Conservation (phyloP, 2,888 invertebrate genomes). For the Cactoblastis cactorum region DNA sequence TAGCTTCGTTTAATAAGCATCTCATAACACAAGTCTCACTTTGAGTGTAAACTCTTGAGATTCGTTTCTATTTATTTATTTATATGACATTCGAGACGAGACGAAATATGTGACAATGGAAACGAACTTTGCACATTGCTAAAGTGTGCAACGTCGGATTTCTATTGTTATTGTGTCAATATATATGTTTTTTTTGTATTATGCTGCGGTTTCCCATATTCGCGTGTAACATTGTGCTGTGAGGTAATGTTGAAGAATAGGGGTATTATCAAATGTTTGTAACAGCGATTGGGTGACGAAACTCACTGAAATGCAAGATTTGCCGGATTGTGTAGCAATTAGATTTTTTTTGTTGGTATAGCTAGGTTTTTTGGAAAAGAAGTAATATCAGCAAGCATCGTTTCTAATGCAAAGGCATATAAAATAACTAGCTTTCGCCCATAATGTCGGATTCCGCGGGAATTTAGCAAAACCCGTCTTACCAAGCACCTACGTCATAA, state of each 20-base stretch:
- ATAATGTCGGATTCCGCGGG: too few species aligned
- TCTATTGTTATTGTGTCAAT: conserved; percentile 55
- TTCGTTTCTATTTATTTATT: too few species aligned
- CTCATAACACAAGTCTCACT: background rate
- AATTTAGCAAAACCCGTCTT: too few species aligned
- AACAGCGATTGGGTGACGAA: conserved; percentile 38
- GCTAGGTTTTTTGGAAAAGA: background rate
- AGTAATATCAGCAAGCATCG: too few species aligned
- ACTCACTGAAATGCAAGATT: conserved; percentile 13
- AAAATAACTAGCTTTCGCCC: too few species aligned
- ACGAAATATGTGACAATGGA: conserved; percentile 21
- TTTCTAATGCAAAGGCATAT: too few species aligned
- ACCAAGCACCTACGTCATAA: too few species aligned
- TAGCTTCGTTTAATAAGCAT: too few species aligned
- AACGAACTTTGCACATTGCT: conserved; percentile 28
- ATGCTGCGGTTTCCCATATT: conserved; percentile 53
- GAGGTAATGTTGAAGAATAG: conserved; percentile 55
- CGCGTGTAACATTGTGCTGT: conserved; percentile 32
- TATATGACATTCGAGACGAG: background rate
- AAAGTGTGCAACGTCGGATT: conserved; percentile 33
- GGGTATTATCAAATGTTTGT: conserved; percentile 62
- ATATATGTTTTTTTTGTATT: conserved; percentile 44
- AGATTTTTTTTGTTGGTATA: conserved; percentile 5
- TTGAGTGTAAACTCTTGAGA: too few species aligned
- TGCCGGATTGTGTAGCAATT: conserved; percentile 17